Conservation (phyloP, 1,140 invertebrate genomes). For the Tetramorium alpestre region DNA sequence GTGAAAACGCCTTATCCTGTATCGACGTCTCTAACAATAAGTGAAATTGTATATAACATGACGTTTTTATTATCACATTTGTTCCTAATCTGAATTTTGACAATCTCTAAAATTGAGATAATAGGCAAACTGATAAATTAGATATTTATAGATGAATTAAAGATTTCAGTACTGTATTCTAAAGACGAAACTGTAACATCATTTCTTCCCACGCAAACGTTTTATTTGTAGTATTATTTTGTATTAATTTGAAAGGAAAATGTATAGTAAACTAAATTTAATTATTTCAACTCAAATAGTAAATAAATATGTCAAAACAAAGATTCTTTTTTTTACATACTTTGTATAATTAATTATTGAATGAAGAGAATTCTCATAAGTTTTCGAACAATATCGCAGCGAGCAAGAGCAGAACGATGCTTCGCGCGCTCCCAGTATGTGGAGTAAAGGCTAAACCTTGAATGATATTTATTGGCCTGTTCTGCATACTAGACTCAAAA, state of each 20-base stretch:
- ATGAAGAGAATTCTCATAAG: background rate
- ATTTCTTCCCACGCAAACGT: background rate
- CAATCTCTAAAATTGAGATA: background rate
- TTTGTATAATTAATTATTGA: background rate
- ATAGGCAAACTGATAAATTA: background rate
- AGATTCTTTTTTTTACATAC: background rate
- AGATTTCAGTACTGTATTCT: background rate
- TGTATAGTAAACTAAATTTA: background rate
- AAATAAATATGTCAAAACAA: background rate
- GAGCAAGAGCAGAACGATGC: background rate
- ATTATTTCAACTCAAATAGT: background rate
- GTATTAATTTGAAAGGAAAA: background rate
- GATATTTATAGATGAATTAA: background rate
- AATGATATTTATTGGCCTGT: conserved; percentile 71
- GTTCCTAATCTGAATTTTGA: background rate
- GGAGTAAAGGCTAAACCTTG: conserved; percentile 63
- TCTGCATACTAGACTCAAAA: conserved; percentile 71
- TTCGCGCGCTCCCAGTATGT: background rate
- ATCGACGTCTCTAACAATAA: background rate
- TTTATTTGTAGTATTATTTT: background rate
- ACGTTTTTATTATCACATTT: background rate
- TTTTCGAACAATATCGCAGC: background rate
- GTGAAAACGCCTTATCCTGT: background rate
- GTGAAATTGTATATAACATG: background rate
- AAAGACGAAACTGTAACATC: background rate